Conservation (phyloP, 2,888 invertebrate species). For the Andrena chrysosceles region DNA sequence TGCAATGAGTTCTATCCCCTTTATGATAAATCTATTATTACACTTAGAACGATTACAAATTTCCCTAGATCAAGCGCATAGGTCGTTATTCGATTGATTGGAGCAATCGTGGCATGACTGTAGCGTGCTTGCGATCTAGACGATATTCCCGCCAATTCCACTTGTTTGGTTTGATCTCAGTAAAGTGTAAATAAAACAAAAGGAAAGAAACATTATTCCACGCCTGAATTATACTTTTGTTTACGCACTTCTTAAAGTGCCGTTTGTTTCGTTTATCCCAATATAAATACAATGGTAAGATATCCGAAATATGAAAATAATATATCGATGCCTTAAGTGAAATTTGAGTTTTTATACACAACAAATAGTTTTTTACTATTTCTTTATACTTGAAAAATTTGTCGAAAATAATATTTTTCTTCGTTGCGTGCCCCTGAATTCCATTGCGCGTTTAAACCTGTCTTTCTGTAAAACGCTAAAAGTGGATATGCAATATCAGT, state of each 20-base stretch:
- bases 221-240: not conserved
- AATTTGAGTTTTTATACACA: too few relatives aligned
- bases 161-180: conserved; percentile 12
- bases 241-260: conserved; percentile 5
- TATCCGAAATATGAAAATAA: not conserved
- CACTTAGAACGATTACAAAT: too few relatives aligned
- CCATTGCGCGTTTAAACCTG: not conserved
- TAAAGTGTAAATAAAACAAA: not conserved
- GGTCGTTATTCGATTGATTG: too few relatives aligned
- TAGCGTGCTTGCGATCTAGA: not conserved
- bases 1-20: too few relatives aligned
- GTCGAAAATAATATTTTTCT: too few relatives aligned
- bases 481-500: too few relatives aligned
- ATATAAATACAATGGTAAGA: conserved; percentile 45
- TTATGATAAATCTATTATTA: too few relatives aligned
- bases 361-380: too few relatives aligned
- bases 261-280: not conserved
- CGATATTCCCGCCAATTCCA: conserved; percentile 54
- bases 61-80: too few relatives aligned
- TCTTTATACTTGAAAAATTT: too few relatives aligned
- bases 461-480: not conserved
- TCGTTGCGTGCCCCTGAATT: not conserved
- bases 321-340: too few relatives aligned
- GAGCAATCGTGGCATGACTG: conserved; percentile 15
- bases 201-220: not conserved